A percentile compares a stretch with the other conserved stretches of the same genome.
These are phyloP conservation scores for Megaptera novaeangliae DNA, from an alignment of 2,113 vertebrate species.

Conservation along the genomic window DNA sequence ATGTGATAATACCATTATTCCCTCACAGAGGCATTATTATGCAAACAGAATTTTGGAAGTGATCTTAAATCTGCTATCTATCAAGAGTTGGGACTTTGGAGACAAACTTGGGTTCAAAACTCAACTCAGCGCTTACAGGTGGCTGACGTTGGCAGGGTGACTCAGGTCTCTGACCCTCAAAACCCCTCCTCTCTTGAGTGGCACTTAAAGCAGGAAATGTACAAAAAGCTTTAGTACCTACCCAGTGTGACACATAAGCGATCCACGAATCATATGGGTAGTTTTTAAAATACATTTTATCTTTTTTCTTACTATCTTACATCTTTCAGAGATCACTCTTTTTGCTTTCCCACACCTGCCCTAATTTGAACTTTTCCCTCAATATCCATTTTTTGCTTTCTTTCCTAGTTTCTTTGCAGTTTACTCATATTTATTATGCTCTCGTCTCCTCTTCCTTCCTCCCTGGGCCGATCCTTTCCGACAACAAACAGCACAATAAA, in stretches of 20 bases:
- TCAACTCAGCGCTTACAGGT: fast-evolving
- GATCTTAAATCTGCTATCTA: not conserved
- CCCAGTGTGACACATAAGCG: fast-evolving
- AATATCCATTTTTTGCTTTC: fast-evolving
- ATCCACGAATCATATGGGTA: fast-evolving
- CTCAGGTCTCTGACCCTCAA: not conserved
- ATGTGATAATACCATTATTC: not conserved
- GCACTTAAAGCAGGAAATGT: not conserved
- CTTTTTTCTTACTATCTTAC: fast-evolving
- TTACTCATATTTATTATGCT: fast-evolving
- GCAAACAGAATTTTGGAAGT: not conserved
- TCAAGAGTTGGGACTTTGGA: not conserved
- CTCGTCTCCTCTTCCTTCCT: no score
- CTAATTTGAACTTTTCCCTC: no score
- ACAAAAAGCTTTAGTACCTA: no score
- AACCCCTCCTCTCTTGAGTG: not conserved
- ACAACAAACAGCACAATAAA: not conserved
- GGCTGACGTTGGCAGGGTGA: not conserved
- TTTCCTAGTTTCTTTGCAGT: fast-evolving
- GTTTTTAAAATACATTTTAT: not conserved
- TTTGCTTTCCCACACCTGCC: no score
- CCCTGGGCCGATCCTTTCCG: fast-evolving
- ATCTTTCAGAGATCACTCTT: not conserved
- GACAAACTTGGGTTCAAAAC: no score
- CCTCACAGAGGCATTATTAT: not conserved